Conservation (phyloP, 2,888 invertebrate species). For the Alitta virens region DNA sequence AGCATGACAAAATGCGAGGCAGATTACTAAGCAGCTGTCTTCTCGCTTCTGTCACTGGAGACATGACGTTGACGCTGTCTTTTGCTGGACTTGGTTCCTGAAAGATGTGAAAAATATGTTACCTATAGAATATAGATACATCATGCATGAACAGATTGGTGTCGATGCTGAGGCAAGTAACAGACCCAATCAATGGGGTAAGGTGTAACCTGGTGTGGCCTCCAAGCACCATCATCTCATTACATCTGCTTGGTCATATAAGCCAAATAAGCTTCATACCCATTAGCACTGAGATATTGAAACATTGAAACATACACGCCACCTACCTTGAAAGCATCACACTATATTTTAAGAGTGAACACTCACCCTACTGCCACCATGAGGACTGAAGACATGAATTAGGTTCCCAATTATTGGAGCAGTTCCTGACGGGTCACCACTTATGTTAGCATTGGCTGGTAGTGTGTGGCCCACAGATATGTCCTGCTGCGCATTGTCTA, state of each 20-base stretch:
- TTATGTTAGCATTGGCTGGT: constrained; percentile 58
- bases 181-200: too few relatives aligned
- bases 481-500: constrained; percentile 60
- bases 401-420: constrained; percentile 78
- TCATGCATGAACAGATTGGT: too few relatives aligned
- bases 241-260: too few relatives aligned
- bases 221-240: too few relatives aligned
- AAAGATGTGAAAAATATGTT: not conserved
- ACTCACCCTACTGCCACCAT: constrained; percentile 50
- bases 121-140: too few relatives aligned
- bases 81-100: constrained; percentile 50
- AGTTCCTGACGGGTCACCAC: constrained; percentile 46
- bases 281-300: too few relatives aligned
- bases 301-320: too few relatives aligned
- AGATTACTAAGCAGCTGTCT: constrained; percentile 75
- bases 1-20: constrained; percentile 77
- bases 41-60: constrained; percentile 64
- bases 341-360: too few relatives aligned
- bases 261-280: too few relatives aligned
- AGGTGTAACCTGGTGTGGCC: too few relatives aligned
- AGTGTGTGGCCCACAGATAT: constrained; percentile 51
- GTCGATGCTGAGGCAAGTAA: too few relatives aligned
- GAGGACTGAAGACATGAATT: constrained; percentile 76
- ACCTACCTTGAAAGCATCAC: too few relatives aligned
- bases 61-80: constrained; percentile 34